These are phyloP conservation scores for Ptilodon capucinus DNA, from an alignment of 2,888 invertebrate species.

Conservation along the genomic window DNA sequence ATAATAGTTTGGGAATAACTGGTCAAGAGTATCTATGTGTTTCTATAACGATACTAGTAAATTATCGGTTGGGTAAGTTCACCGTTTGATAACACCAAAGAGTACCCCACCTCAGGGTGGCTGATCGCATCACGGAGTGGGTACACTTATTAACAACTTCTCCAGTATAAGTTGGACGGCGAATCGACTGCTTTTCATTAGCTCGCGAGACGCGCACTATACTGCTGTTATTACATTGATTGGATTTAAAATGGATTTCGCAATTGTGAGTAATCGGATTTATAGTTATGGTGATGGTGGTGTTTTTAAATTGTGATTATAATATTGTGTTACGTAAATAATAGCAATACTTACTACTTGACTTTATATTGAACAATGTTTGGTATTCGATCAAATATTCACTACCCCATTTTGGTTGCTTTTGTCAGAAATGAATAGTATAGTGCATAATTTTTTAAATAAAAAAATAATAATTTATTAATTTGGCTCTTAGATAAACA, in stretches of 20 bases:
- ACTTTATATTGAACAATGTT: not conserved
- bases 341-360: no score
- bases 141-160: slow-evolving; percentile 57
- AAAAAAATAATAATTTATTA: no score
- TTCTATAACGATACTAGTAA: no score
- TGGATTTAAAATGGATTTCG: slow-evolving; percentile 35
- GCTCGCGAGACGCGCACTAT: slow-evolving; percentile 2
- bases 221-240: not conserved
- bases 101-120: slow-evolving; percentile 1
- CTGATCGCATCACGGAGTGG: slow-evolving; percentile 10
- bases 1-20: no score
- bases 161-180: slow-evolving; percentile 63
- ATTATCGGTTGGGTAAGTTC: not conserved
- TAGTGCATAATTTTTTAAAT: no score
- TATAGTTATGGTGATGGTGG: slow-evolving; percentile 16
- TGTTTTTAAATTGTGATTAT: slow-evolving; percentile 1
- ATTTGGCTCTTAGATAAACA: no score
- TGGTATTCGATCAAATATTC: not conserved
- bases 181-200: slow-evolving; percentile 50
- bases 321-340: not conserved
- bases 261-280: slow-evolving; percentile 39
- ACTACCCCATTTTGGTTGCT: not conserved
- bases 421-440: no score
- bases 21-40: no score
- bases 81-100: not conserved